These are phyloP conservation scores for Stercorarius parasiticus DNA, from an alignment of 2,113 vertebrate genomes.

Conservation along the genomic window DNA sequence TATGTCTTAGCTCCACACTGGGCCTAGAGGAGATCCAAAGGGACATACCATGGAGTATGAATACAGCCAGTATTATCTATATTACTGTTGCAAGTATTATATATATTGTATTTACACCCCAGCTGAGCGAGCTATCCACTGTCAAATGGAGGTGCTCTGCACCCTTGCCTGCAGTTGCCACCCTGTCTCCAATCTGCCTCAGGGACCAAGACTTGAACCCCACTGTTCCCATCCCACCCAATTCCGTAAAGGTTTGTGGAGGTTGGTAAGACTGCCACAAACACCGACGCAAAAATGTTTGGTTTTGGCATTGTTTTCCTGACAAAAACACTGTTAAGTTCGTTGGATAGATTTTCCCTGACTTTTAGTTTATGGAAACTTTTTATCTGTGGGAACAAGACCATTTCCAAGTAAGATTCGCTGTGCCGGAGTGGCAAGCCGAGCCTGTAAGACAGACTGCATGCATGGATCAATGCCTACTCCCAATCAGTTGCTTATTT, in stretches of 20 bases:
- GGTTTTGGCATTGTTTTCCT: background rate
- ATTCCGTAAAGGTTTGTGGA: background rate
- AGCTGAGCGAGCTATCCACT: background rate
- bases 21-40: background rate
- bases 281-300: accelerated
- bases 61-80: background rate
- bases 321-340: accelerated
- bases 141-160: background rate
- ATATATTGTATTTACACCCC: background rate
- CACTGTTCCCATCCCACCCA: background rate
- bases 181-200: background rate
- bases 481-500: background rate
- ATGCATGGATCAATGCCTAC: background rate
- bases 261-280: background rate
- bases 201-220: too few species aligned
- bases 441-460: too few species aligned
- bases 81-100: background rate
- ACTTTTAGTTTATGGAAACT: background rate
- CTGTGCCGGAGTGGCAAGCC: background rate
- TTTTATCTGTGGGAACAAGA: background rate
- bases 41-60: accelerated
- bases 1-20: background rate
- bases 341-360: background rate
- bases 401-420: background rate
- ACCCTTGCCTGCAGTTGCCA: background rate